These are phyloP conservation scores for Drosophila koepferae DNA, from an alignment of 2,888 invertebrate species.

Conservation along the genomic window DNA sequence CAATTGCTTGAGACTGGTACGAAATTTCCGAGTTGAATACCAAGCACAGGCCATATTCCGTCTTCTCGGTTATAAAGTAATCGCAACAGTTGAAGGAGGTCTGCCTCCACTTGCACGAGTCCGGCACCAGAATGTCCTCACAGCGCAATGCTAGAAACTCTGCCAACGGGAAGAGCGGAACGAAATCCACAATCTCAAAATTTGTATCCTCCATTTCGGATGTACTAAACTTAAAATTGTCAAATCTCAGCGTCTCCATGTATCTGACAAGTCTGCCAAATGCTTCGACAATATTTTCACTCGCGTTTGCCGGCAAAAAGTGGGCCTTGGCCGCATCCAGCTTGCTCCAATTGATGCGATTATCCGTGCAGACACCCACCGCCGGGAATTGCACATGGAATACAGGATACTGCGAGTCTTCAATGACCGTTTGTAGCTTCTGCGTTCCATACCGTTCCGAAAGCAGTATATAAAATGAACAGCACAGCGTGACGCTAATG, in stretches of 20 bases:
- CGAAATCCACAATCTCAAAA: slow-evolving; percentile 73
- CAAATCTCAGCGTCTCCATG: slow-evolving; percentile 80
- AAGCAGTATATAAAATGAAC: slow-evolving; percentile 67
- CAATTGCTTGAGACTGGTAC: slow-evolving; percentile 35
- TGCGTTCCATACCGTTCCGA: slow-evolving; percentile 74
- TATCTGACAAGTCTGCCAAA: slow-evolving; percentile 72
- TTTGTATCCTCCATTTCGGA: slow-evolving; percentile 75
- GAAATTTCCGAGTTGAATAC: slow-evolving; percentile 85
- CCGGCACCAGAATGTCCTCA: slow-evolving; percentile 82
- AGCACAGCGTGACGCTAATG: slow-evolving; percentile 67
- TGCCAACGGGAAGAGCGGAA: slow-evolving; percentile 74
- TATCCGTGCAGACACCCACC: slow-evolving; percentile 81
- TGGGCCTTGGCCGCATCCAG: slow-evolving; percentile 69
- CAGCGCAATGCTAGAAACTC: slow-evolving; percentile 75
- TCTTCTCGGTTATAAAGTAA: slow-evolving; percentile 84
- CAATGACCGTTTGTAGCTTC: slow-evolving; percentile 82
- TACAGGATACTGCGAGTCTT: slow-evolving; percentile 83
- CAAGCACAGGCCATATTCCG: slow-evolving; percentile 85
- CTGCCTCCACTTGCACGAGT: slow-evolving; percentile 85
- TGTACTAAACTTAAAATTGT: slow-evolving; percentile 64
- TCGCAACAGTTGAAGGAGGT: slow-evolving; percentile 84
- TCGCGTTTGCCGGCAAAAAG: slow-evolving; percentile 75
- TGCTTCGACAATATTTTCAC: slow-evolving; percentile 49
- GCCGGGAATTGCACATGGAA: slow-evolving; percentile 83
- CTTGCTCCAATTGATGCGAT: slow-evolving; percentile 83